Conservation (phyloP, 1,140 invertebrate species). For the Oppia nitens region DNA sequence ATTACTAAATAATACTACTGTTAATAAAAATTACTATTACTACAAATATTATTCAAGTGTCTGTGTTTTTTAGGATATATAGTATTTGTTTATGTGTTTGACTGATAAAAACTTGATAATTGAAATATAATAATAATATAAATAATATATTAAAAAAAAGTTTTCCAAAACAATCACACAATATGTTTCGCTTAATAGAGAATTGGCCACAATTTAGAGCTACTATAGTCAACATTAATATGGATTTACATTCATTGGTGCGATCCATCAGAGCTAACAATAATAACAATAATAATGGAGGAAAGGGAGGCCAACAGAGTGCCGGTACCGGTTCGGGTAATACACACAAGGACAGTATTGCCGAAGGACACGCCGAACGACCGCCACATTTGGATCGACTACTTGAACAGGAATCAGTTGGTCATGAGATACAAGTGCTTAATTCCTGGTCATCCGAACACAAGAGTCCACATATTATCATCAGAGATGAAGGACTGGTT, state of each 20-base stretch:
- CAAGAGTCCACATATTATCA: conserved; percentile 91
- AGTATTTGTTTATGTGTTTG: no score
- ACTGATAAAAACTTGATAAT: no score
- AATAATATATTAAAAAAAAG: no score
- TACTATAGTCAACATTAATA: neutral
- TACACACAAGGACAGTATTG: neutral
- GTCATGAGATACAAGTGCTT: conserved; percentile 65
- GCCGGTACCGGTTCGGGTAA: no score
- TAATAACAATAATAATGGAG: conserved; percentile 1
- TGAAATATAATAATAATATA: no score
- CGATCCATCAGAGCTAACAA: neutral
- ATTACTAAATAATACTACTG: no score
- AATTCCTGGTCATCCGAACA: conserved; percentile 94
- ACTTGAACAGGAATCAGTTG: conserved; percentile 79
- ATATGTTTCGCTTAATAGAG: conserved; percentile 13
- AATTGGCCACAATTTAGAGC: conserved; percentile 9
- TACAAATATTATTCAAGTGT: no score
- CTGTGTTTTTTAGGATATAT: no score
- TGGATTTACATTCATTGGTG: conserved; percentile 11
- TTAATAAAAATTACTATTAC: no score
- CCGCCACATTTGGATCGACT: conserved; percentile 80
- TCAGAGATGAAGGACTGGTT: conserved; percentile 90
- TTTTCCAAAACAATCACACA: conserved; percentile 5
- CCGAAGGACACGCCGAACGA: conserved; percentile 8
- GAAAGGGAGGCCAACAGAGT: no score